These are phyloP conservation scores for Ypsolopha scabrella DNA, from an alignment of 2,888 invertebrate genomes.

Conservation along the genomic window DNA sequence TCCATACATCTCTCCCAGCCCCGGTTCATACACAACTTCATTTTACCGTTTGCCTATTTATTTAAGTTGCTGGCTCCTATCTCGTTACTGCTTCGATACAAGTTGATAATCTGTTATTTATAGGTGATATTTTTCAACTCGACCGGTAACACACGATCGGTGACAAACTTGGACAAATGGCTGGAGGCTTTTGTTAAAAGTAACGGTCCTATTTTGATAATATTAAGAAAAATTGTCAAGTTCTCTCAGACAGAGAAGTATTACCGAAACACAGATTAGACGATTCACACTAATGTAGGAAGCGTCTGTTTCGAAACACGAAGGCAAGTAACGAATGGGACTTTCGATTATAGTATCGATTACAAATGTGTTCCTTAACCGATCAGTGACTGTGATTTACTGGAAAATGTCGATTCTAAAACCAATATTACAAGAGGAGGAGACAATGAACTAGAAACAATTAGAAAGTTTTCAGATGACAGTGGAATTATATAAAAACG, in stretches of 20 bases:
- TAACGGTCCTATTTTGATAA: conserved; percentile 63
- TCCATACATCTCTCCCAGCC: conserved; percentile 15
- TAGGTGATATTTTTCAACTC: conserved; percentile 49
- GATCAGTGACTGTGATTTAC: conserved; percentile 11
- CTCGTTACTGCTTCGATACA: conserved; percentile 53
- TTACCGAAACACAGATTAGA: conserved; percentile 48
- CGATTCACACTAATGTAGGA: conserved; percentile 46
- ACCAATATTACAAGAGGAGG: conserved; percentile 15
- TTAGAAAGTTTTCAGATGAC: conserved; percentile 25
- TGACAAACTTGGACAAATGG: conserved; percentile 39
- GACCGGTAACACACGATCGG: background rate
- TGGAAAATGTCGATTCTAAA: conserved; percentile 9
- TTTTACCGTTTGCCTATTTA: conserved; percentile 58
- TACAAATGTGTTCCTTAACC: conserved; percentile 20
- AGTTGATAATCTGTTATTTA: conserved; percentile 66
- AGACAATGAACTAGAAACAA: conserved; percentile 13
- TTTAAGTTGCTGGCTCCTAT: conserved; percentile 50
- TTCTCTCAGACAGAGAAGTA: conserved; percentile 50
- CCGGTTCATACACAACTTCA: conserved; percentile 39
- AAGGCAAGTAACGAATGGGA: conserved; percentile 37
- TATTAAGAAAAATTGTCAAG: conserved; percentile 48
- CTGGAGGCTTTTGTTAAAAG: conserved; percentile 49
- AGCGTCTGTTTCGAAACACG: conserved; percentile 28
- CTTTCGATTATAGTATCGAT: conserved; percentile 28
- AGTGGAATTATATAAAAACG: background rate